phyloP scores from a whole-genome alignment of 2,888 invertebrate genomes.

The Eugnorisma glareosa region DNA sequence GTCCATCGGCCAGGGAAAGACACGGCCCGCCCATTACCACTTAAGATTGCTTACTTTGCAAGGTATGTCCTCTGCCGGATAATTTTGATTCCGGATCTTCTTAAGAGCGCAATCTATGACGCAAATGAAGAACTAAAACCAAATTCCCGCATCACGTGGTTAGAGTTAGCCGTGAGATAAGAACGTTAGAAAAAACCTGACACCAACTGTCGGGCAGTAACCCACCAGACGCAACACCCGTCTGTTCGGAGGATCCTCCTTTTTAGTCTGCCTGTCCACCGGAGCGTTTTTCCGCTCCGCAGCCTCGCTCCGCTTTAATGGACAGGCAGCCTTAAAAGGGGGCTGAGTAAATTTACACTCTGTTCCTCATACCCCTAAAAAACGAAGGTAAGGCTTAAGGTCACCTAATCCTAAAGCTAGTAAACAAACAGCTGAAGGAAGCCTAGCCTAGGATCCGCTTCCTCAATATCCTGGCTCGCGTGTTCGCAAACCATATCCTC shows the following conservation, averaged over 20 bases:
- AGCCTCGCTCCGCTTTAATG: no score
- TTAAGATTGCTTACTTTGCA: no score
- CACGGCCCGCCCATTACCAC: no score
- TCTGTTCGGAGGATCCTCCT: neutral
- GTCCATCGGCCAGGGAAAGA: no score
- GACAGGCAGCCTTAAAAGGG: no score
- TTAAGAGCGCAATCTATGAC: neutral
- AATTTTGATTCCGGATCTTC: no score
- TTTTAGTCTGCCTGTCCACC: no score
- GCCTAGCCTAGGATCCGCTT: slow-evolving; percentile 5
- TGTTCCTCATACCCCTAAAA: neutral
- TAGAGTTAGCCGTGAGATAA: neutral
- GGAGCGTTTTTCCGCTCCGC: no score
- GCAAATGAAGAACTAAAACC: neutral
- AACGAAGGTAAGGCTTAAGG: neutral
- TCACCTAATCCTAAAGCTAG: neutral
- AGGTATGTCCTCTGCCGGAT: no score
- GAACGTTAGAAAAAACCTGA: neutral
- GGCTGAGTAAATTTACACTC: neutral
- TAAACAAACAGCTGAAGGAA: slow-evolving; percentile 9
- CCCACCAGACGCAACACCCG: neutral
- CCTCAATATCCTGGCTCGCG: slow-evolving; percentile 13
- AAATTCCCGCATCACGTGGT: neutral
- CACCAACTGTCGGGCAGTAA: neutral
- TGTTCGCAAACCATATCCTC: slow-evolving; percentile 39